phyloP scores from a whole-genome alignment of 2,888 invertebrate genomes.

The Chirona hameri region DNA sequence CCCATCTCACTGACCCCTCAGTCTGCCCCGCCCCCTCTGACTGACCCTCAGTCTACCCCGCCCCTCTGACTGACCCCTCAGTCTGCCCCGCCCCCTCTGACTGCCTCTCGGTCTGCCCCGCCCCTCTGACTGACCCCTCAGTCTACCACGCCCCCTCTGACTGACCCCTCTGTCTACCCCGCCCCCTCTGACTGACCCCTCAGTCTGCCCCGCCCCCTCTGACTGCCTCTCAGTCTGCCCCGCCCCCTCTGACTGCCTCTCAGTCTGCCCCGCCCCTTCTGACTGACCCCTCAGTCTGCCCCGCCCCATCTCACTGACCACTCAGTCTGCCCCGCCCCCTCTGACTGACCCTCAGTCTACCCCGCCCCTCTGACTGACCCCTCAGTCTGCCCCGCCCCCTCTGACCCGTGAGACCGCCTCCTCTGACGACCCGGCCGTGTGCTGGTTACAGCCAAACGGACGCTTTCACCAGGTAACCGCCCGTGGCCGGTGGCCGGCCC shows the following conservation, averaged over 20 bases:
- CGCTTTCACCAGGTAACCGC: conserved; percentile 6
- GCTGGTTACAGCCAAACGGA: conserved; percentile 2
- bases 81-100: not conserved
- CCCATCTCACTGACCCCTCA: not conserved
- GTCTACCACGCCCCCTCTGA: not conserved
- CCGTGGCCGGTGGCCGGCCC: not conserved
- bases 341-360: not conserved
- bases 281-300: too few species aligned
- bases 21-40: not conserved
- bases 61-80: too few species aligned
- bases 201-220: too few species aligned
- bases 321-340: not conserved
- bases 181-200: too few species aligned
- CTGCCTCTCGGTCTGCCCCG: not conserved
- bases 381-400: not conserved
- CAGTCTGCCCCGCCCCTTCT: too few species aligned
- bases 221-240: too few species aligned
- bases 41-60: not conserved
- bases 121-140: not conserved
- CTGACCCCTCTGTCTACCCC: too few species aligned
- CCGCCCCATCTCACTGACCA: too few species aligned
- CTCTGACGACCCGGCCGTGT: not conserved
- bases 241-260: too few species aligned
- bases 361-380: not conserved
- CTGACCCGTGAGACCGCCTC: not conserved